phyloP scores from a whole-genome alignment of 2,113 vertebrate species.

The Rhynchopsitta pachyrhyncha region DNA sequence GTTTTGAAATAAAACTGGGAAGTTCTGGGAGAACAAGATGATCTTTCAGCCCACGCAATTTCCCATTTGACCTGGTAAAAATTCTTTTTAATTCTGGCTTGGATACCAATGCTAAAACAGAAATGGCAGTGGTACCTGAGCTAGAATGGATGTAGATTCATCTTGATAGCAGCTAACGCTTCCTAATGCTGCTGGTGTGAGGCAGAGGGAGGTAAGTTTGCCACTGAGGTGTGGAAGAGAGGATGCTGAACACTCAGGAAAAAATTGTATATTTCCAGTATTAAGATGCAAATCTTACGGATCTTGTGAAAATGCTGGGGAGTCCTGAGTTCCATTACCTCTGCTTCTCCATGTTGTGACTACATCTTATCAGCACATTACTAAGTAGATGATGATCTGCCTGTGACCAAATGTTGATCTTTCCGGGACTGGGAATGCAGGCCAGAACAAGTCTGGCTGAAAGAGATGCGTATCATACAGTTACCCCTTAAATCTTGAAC shows the following conservation, averaged over 20 bases:
- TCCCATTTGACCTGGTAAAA: background rate
- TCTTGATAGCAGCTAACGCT: background rate
- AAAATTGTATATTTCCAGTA: background rate
- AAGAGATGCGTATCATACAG: background rate
- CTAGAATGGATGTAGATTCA: background rate
- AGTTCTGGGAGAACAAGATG: background rate
- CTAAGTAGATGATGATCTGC: background rate
- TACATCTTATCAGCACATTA: rapidly evolving
- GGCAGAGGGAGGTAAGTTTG: background rate
- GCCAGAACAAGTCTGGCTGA: background rate
- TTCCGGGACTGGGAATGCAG: background rate
- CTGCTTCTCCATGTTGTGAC: background rate
- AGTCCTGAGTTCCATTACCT: background rate
- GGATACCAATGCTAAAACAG: background rate
- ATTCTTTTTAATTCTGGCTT: background rate
- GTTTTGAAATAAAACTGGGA: background rate
- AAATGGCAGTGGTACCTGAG: background rate
- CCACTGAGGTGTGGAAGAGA: background rate
- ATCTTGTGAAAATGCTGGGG: background rate
- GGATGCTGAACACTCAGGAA: background rate
- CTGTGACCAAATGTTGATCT: background rate
- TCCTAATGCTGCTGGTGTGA: rapidly evolving
- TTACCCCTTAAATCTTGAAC: background rate
- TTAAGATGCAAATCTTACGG: background rate
- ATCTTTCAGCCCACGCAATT: background rate